A percentile compares a stretch with the other conserved stretches of the same genome.
These are phyloP conservation scores for Drosophila leonis DNA, from an alignment of 2,888 invertebrate genomes.

Conservation along the genomic window DNA sequence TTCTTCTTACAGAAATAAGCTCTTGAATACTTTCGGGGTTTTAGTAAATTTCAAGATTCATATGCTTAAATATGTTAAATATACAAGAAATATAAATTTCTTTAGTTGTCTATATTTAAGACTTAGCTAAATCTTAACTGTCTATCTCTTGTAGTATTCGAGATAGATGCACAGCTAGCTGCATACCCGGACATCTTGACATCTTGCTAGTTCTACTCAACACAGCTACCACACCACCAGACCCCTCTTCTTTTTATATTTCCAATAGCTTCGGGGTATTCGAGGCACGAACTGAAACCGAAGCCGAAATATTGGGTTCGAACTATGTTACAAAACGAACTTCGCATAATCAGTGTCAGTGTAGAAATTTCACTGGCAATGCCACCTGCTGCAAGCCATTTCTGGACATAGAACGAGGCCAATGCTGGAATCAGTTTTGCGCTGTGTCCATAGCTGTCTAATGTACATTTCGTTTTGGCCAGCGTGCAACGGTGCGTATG, in stretches of 20 bases:
- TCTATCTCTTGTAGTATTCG: too few species aligned
- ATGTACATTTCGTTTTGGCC: slow-evolving; percentile 20
- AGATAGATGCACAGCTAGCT: not conserved
- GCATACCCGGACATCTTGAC: not conserved
- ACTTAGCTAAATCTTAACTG: too few species aligned
- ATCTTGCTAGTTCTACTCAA: not conserved
- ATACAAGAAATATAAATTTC: too few species aligned
- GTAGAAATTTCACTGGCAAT: slow-evolving; percentile 3
- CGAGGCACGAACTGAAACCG: not conserved
- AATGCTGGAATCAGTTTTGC: slow-evolving; percentile 40
- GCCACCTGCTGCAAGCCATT: slow-evolving; percentile 37
- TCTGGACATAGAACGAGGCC: slow-evolving; percentile 27
- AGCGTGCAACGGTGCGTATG: slow-evolving; percentile 34
- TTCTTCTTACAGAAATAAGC: too few species aligned
- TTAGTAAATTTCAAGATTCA: too few species aligned
- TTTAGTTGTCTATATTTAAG: not conserved
- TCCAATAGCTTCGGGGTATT: not conserved
- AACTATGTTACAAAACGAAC: not conserved
- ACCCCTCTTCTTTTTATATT: not conserved
- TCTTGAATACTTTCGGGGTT: too few species aligned
- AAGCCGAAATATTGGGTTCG: slow-evolving; percentile 1
- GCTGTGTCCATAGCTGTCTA: slow-evolving; percentile 11
- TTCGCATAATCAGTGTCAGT: slow-evolving; percentile 21
- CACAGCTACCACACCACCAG: not conserved
- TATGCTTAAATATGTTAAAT: too few species aligned